Evolutionary conservation across 1,140 invertebrate genomes (phyloP).

Genomic region (Conus ventricosus): DNA sequence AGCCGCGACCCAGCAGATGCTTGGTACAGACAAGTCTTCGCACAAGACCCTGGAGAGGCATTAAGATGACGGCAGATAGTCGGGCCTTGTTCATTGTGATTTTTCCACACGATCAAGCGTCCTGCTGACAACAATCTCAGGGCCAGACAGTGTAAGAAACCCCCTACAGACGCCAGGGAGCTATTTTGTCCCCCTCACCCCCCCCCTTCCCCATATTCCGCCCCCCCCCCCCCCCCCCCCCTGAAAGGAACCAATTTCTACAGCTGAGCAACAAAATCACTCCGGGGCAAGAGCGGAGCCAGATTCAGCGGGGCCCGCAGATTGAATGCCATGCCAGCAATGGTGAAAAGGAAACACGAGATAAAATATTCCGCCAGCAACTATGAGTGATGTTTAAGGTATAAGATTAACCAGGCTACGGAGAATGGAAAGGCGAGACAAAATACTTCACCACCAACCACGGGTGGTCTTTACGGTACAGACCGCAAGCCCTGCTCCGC

Average conservation of each 20-base stretch:
- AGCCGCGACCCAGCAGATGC: background rate
- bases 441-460: background rate
- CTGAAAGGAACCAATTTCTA: too few relatives aligned
- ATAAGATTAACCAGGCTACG: background rate
- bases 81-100: slow-evolving; percentile 2
- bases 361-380: background rate
- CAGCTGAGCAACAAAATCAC: too few relatives aligned
- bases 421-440: background rate
- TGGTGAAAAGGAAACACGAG: background rate
- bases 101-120: slow-evolving; percentile 2
- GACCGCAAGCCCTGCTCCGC: too few relatives aligned
- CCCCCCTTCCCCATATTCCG: background rate
- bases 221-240: background rate
- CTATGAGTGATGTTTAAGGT: background rate
- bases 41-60: background rate
- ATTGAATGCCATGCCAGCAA: background rate
- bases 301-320: too few relatives aligned
- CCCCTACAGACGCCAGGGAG: background rate
- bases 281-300: too few relatives aligned
- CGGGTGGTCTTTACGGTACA: too few relatives aligned
- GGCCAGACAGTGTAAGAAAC: background rate
- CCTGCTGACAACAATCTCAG: background rate
- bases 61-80: slow-evolving; percentile 6
- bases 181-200: background rate
- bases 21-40: background rate